These are phyloP conservation scores for Fulica atra DNA, from an alignment of 2,113 vertebrate species.

Conservation along the genomic window DNA sequence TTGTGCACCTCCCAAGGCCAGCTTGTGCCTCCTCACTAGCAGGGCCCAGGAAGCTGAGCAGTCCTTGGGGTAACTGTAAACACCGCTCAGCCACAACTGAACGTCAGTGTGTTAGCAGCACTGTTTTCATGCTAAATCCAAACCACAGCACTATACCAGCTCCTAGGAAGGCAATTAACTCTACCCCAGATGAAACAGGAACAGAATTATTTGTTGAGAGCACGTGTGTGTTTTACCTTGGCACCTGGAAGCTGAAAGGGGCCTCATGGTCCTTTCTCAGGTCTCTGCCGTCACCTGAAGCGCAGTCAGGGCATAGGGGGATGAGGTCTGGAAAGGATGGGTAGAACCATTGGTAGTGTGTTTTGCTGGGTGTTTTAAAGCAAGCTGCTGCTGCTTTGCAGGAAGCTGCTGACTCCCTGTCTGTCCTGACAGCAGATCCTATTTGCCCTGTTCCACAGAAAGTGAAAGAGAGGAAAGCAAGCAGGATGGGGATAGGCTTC, in stretches of 20 bases:
- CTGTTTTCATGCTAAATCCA: too few relatives aligned
- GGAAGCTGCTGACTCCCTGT: not conserved
- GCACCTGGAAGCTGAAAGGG: not conserved
- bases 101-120: too few relatives aligned
- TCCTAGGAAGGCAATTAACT: too few relatives aligned
- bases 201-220: not conserved
- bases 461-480: not conserved
- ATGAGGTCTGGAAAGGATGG: not conserved
- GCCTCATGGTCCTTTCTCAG: not conserved
- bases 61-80: too few relatives aligned
- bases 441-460: not conserved
- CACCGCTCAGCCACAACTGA: too few relatives aligned
- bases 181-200: too few relatives aligned
- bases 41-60: too few relatives aligned
- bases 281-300: not conserved
- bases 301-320: fast-evolving
- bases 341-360: fast-evolving
- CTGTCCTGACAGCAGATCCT: not conserved
- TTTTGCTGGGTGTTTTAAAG: too few relatives aligned
- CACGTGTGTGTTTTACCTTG: not conserved
- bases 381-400: not conserved
- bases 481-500: not conserved
- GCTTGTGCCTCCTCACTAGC: too few relatives aligned
- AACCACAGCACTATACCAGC: too few relatives aligned
- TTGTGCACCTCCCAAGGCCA: too few relatives aligned